Conservation (phyloP, 2,888 invertebrate species). For the Acronicta psi region DNA sequence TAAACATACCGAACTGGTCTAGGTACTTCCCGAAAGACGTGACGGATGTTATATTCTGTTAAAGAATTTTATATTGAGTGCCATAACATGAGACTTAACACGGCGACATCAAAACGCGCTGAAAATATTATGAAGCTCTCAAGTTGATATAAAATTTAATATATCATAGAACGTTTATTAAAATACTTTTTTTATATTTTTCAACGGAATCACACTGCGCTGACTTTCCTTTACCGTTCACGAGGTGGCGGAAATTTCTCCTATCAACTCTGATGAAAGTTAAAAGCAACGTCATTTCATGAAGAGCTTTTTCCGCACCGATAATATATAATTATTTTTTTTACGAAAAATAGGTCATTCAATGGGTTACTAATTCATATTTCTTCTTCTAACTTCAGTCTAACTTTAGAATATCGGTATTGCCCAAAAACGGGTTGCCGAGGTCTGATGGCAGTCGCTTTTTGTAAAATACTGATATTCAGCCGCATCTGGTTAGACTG, state of each 20-base stretch:
- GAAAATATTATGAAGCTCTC: constrained; percentile 49
- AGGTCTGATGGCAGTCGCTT: too few relatives aligned
- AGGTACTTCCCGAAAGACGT: too few relatives aligned
- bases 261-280: neutral
- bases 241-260: constrained; percentile 25
- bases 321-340: neutral
- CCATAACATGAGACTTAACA: constrained; percentile 46
- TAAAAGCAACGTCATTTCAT: too few relatives aligned
- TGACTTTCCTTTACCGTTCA: constrained; percentile 18
- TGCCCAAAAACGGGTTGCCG: too few relatives aligned
- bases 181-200: constrained; percentile 24
- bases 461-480: too few relatives aligned
- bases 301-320: neutral
- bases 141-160: constrained; percentile 53
- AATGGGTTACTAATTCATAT: too few relatives aligned
- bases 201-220: constrained; percentile 4
- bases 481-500: too few relatives aligned
- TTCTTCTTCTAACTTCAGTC: too few relatives aligned
- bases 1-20: too few relatives aligned
- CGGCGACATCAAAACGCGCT: constrained; percentile 29
- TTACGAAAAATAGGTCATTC: too few relatives aligned
- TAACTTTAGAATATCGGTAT: too few relatives aligned
- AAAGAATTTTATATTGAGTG: constrained; percentile 25
- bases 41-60: neutral
- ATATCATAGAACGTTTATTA: constrained; percentile 49